Percentiles rank a stretch among this genome's conserved stretches.
Evolutionary conservation across 2,113 vertebrate genomes (phyloP).

Genomic region (Cochlearius cochlearius): DNA sequence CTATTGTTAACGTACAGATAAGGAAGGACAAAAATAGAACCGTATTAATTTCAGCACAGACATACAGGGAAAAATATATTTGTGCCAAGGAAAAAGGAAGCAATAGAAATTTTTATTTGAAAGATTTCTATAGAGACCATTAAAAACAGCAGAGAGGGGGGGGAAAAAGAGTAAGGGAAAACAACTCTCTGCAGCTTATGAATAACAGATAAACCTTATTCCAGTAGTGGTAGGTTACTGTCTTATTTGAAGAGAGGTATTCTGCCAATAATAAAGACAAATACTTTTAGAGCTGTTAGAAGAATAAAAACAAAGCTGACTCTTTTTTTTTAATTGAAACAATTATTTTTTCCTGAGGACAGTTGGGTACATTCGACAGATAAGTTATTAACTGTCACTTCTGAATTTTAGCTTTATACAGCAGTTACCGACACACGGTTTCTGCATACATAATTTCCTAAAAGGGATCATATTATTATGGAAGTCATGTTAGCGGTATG

Average conservation of each 20-base stretch:
- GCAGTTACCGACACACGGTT: neutral
- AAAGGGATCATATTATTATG: neutral
- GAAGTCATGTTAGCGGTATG: neutral
- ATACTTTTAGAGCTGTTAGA: conserved; percentile 12
- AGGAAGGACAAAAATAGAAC: conserved; percentile 45
- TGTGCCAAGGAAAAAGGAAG: conserved; percentile 13
- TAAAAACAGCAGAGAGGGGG: conserved; percentile 6
- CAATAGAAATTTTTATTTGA: conserved; percentile 25
- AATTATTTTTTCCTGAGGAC: conserved; percentile 21
- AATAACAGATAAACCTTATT: conserved; percentile 57
- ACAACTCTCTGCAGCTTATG: conserved; percentile 44
- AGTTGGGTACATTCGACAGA: neutral
- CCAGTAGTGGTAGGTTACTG: conserved; percentile 10
- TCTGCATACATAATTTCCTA: conserved; percentile 31
- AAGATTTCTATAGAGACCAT: conserved; percentile 36
- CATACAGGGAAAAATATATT: neutral
- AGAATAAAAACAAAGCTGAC: conserved; percentile 26
- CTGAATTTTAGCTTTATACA: neutral
- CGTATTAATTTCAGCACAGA: conserved; percentile 39
- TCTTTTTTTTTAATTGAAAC: neutral
- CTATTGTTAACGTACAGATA: conserved; percentile 45
- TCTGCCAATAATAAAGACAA: conserved; percentile 45
- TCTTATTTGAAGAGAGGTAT: conserved; percentile 31
- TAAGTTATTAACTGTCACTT: conserved; percentile 47
- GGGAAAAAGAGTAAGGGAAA: neutral